Conservation (phyloP, 2,797 vertebrate species). For the Dromococcyx pavoninus region DNA sequence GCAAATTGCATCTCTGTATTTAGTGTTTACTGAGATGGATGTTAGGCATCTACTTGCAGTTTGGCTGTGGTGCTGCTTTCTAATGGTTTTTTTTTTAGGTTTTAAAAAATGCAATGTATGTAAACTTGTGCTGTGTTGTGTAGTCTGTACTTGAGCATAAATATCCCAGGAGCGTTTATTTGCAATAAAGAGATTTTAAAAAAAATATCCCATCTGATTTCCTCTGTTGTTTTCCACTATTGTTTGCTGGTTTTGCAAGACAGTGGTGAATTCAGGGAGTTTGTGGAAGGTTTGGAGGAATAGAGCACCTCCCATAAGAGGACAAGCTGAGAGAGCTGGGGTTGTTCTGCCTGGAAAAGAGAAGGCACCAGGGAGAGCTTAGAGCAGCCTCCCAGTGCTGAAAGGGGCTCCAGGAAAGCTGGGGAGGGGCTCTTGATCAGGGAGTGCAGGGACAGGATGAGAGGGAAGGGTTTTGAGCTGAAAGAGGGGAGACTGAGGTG, state of each 20-base stretch:
- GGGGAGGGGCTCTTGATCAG: no score
- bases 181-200: constrained; percentile 7
- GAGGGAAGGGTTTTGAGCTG: no score
- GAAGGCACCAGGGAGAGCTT: no score
- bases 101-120: not conserved
- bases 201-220: rapidly evolving
- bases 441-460: no score
- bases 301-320: no score
- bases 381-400: no score
- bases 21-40: not conserved
- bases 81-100: not conserved
- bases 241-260: not conserved
- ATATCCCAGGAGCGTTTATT: not conserved
- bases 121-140: not conserved
- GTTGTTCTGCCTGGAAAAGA: no score
- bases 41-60: not conserved
- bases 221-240: not conserved
- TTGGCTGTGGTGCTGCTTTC: not conserved
- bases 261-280: rapidly evolving
- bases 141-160: not conserved
- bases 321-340: no score
- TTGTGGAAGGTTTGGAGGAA: not conserved
- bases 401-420: no score
- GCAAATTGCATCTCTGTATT: not conserved
- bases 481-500: no score